These are phyloP conservation scores for Parelbella ahira DNA, from an alignment of 2,888 invertebrate genomes.

Conservation along the genomic window DNA sequence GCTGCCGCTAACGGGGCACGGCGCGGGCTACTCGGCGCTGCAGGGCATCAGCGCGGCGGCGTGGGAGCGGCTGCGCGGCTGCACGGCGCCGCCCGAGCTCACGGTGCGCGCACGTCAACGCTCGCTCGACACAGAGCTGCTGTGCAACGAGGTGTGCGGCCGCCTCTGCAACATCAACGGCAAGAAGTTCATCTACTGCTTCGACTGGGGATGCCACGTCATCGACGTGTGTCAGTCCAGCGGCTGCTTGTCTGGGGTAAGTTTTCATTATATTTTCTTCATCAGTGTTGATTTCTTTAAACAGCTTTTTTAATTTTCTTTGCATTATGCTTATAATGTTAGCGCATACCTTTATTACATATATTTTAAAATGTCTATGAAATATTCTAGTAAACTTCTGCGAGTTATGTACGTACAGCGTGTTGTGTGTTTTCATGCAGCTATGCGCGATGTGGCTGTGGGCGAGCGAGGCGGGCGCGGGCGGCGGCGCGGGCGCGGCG, in stretches of 20 bases:
- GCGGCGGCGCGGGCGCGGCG: conserved; percentile 31
- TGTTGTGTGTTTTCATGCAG: conserved; percentile 37
- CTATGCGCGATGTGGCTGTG: conserved; percentile 77
- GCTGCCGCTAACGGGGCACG: conserved; percentile 86
- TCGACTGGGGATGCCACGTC: conserved; percentile 78
- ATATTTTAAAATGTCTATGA: too few relatives aligned
- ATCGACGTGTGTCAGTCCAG: conserved; percentile 76
- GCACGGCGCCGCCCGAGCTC: conserved; percentile 36
- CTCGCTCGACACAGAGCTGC: conserved; percentile 69
- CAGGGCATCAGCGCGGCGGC: conserved; percentile 81
- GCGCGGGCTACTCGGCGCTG: conserved; percentile 84
- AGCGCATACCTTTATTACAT: too few relatives aligned
- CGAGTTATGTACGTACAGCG: too few relatives aligned
- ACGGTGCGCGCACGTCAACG: conserved; percentile 65
- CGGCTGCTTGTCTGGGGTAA: conserved; percentile 72
- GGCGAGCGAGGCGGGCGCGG: conserved; percentile 51
- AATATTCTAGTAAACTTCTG: too few relatives aligned
- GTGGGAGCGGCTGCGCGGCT: conserved; percentile 54
- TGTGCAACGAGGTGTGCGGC: conserved; percentile 75
- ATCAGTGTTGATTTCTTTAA: too few relatives aligned
- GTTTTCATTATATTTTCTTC: too few relatives aligned
- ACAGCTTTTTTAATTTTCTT: too few relatives aligned
- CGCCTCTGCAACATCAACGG: conserved; percentile 61
- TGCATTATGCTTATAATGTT: too few relatives aligned
- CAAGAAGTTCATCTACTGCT: conserved; percentile 76